Evolutionary conservation across 2,888 invertebrate species (phyloP).

Genomic region (Lasioglossum lativentre): DNA sequence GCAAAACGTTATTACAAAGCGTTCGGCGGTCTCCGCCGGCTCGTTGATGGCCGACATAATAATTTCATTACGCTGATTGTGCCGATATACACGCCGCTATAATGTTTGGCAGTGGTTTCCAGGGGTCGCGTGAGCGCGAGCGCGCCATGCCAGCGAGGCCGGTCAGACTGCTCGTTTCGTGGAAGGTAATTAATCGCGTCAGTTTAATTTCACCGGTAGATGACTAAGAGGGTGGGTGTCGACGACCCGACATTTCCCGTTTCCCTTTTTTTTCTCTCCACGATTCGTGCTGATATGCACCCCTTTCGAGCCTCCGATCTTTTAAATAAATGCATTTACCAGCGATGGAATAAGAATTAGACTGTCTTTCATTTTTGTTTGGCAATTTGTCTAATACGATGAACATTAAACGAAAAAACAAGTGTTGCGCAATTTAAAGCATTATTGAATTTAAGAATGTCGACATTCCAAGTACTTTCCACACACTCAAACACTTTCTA

Average conservation of each 20-base stretch:
- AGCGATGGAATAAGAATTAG: no score
- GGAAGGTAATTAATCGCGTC: constrained; percentile 69
- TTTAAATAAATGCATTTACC: not conserved
- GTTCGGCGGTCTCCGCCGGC: constrained; percentile 32
- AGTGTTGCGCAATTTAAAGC: no score
- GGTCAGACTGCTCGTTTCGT: constrained; percentile 59
- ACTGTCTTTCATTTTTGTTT: no score
- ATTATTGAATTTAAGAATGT: no score
- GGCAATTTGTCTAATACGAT: not conserved
- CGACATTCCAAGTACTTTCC: no score
- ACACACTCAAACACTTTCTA: no score
- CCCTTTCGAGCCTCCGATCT: not conserved
- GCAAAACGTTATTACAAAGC: constrained; percentile 47
- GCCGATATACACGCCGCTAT: constrained; percentile 50
- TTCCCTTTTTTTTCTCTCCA: not conserved
- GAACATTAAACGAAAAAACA: no score
- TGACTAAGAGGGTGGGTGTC: constrained; percentile 61
- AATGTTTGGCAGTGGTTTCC: constrained; percentile 57
- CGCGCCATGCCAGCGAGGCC: constrained; percentile 38
- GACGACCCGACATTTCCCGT: not conserved
- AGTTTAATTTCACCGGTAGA: constrained; percentile 58
- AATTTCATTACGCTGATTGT: constrained; percentile 64
- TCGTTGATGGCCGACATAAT: constrained; percentile 53
- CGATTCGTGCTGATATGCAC: not conserved
- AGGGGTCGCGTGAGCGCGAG: constrained; percentile 46